Evolutionary conservation across 2,797 vertebrate species (phyloP).

Genomic region (Pristis pectinata): DNA sequence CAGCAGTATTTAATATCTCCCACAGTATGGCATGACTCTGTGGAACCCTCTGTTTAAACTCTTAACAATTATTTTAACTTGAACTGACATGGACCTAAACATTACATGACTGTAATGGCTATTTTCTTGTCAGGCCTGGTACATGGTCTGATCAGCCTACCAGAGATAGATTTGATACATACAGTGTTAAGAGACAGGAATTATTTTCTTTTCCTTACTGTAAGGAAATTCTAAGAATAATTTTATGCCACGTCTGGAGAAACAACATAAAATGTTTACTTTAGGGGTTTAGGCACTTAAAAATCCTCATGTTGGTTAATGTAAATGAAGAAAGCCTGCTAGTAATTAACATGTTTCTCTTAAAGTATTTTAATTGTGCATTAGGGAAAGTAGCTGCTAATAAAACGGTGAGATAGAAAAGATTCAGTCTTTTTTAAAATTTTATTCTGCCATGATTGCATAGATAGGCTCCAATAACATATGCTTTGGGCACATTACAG

Average conservation of each 20-base stretch:
- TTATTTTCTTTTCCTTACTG: not conserved
- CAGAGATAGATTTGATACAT: not conserved
- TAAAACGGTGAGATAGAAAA: not conserved
- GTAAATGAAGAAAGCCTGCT: not conserved
- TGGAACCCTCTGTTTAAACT: not conserved
- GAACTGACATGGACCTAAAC: not conserved
- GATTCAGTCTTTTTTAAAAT: not conserved
- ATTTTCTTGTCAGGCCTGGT: not conserved
- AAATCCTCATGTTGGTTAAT: not conserved
- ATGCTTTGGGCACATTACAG: not conserved
- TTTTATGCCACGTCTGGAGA: not conserved
- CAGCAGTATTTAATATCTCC: not conserved
- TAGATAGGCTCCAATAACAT: not conserved
- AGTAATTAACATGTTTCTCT: not conserved
- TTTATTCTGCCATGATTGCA: not conserved
- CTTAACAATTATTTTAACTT: not conserved
- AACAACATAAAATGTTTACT: not conserved
- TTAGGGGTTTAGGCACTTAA: not conserved
- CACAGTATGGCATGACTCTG: too few relatives aligned
- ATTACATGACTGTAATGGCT: not conserved
- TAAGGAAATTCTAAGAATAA: not conserved
- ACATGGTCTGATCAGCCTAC: not conserved
- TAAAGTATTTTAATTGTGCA: constrained; percentile 19
- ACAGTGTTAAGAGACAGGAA: not conserved
- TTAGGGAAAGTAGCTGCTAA: not conserved